Percentiles rank a stretch among this genome's conserved stretches.
phyloP scores from a whole-genome alignment of 2,113 vertebrate genomes.

The Xiphophorus hellerii region DNA sequence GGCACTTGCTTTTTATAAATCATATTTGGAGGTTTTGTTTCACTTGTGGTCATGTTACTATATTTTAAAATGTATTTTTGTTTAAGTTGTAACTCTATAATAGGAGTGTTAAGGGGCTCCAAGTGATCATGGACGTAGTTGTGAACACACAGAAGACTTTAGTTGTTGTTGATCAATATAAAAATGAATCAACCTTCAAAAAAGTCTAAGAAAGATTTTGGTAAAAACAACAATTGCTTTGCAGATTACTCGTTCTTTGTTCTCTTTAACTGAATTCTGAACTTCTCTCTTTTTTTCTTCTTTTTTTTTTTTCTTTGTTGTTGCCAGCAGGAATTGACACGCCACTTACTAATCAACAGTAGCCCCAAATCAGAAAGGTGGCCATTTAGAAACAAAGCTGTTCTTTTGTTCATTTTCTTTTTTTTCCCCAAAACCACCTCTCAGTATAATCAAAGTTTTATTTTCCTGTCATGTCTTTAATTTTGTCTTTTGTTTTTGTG shows the following conservation, averaged over 20 bases:
- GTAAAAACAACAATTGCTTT: neutral
- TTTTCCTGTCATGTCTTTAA: neutral
- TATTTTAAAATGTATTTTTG: no score
- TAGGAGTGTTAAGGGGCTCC: no score
- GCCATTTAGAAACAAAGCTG: conserved; percentile 18
- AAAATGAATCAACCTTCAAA: neutral
- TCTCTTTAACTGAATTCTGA: neutral
- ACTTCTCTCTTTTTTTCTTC: neutral
- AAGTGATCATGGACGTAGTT: no score
- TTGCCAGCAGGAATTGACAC: conserved; percentile 9
- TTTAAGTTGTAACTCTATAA: no score
- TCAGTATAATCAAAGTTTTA: neutral
- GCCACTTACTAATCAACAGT: conserved; percentile 1
- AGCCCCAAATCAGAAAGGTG: neutral
- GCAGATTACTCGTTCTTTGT: neutral
- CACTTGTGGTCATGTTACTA: no score
- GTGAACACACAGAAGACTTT: no score
- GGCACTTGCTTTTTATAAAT: no score
- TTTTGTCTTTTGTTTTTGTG: neutral
- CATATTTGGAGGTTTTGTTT: no score
- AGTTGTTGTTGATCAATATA: no score
- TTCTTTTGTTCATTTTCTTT: conserved; percentile 1
- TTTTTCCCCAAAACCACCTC: neutral
- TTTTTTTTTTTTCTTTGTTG: neutral
- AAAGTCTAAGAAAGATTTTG: neutral